phyloP scores from a whole-genome alignment of 2,113 vertebrate species.

The Rhegmatorhina hoffmannsi region DNA sequence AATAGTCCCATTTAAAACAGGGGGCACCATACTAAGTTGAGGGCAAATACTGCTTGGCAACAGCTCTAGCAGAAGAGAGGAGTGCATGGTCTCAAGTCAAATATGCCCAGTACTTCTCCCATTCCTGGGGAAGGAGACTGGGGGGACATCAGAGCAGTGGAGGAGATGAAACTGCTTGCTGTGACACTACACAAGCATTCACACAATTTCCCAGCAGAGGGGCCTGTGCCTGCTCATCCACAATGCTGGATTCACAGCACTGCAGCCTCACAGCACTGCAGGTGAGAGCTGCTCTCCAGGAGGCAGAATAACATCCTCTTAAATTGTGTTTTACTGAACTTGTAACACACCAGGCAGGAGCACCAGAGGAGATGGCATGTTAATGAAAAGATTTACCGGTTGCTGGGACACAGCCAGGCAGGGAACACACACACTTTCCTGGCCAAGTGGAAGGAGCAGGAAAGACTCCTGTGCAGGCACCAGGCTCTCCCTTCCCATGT shows the following conservation, averaged over 20 bases:
- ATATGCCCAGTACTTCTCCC: background rate
- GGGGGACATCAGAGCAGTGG: fast-evolving
- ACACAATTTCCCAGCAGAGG: background rate
- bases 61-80: background rate
- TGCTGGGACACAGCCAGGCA: background rate
- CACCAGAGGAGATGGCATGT: background rate
- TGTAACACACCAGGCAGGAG: background rate
- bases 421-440: background rate
- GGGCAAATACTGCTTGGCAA: background rate
- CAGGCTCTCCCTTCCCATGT: background rate
- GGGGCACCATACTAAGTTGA: background rate
- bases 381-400: background rate
- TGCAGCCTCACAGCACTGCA: background rate
- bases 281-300: background rate
- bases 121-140: background rate
- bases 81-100: background rate
- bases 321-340: background rate
- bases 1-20: background rate
- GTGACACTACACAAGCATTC: fast-evolving
- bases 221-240: fast-evolving
- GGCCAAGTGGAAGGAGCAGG: fast-evolving
- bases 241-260: background rate
- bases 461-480: background rate
- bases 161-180: background rate
- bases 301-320: background rate